Percentiles rank a stretch among this genome's conserved stretches.
phyloP scores from a whole-genome alignment of 2,888 invertebrate genomes.

The Agonopterix heracliana region DNA sequence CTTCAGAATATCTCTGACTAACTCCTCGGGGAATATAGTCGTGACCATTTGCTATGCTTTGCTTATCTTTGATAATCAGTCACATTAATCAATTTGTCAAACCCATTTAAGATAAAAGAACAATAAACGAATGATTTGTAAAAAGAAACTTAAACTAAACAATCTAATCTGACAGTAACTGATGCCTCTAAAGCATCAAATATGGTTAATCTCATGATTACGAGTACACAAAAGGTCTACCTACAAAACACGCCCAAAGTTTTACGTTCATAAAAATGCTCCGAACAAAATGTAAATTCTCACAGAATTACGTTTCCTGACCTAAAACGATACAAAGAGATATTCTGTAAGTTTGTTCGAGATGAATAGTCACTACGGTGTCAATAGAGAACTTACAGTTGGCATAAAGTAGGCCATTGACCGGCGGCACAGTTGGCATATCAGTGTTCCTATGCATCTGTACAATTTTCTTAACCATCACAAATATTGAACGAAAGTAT shows the following conservation, averaged over 20 bases:
- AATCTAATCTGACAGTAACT: not conserved
- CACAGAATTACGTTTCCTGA: constrained; percentile 14
- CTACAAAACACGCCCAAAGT: not conserved
- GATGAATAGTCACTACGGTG: constrained; percentile 14
- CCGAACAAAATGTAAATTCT: constrained; percentile 1
- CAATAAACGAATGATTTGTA: too few species aligned
- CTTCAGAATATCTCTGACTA: too few species aligned
- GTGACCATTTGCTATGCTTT: too few species aligned
- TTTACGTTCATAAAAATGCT: not conserved
- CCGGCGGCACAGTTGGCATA: constrained; percentile 8
- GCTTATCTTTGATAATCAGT: too few species aligned
- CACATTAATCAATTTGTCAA: too few species aligned
- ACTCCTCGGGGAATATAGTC: too few species aligned
- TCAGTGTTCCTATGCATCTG: not conserved
- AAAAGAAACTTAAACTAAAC: not conserved
- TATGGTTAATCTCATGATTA: not conserved
- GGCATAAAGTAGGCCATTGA: constrained; percentile 19
- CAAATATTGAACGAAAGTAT: constrained; percentile 12
- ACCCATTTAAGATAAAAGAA: too few species aligned
- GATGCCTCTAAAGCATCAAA: not conserved
- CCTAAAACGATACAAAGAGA: constrained; percentile 14
- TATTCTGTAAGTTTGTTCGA: constrained; percentile 12
- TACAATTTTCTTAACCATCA: constrained; percentile 7
- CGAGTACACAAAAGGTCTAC: not conserved
- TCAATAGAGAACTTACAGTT: constrained; percentile 14